Percentiles rank a stretch among this genome's conserved stretches.
Evolutionary conservation across 2,113 vertebrate species (phyloP).

Genomic region (Phyllostomus discolor): DNA sequence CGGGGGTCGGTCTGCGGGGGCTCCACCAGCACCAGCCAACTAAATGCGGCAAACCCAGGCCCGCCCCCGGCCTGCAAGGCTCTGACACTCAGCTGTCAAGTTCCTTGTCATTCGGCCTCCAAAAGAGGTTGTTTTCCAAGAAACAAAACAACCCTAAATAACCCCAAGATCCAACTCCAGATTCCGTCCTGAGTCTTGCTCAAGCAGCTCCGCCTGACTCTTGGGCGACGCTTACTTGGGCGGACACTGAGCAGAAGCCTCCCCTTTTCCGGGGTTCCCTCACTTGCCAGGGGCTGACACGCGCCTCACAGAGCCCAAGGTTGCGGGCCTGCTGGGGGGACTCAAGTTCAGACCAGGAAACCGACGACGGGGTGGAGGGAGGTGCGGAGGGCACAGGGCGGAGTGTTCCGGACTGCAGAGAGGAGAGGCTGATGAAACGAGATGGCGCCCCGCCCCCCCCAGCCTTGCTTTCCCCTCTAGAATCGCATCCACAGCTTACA

Average conservation of each 20-base stretch:
- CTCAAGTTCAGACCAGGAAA: background rate
- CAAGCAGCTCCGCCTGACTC: background rate
- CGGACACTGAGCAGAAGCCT: background rate
- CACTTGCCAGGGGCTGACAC: background rate
- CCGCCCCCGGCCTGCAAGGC: background rate
- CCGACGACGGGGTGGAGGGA: background rate
- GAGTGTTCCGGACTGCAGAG: background rate
- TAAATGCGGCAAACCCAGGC: background rate
- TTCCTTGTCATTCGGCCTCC: background rate
- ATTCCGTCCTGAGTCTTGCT: background rate
- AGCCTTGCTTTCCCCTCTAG: background rate
- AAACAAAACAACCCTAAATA: background rate
- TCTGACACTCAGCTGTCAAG: background rate
- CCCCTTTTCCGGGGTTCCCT: background rate
- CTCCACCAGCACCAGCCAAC: background rate
- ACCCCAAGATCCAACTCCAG: background rate
- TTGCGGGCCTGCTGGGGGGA: background rate
- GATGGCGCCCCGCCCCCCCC: fast-evolving
- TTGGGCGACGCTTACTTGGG: background rate
- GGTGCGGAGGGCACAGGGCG: fast-evolving
- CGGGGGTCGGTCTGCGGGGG: background rate
- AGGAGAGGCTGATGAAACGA: background rate
- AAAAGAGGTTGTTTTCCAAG: background rate
- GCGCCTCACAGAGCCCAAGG: background rate
- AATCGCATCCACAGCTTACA: background rate